phyloP scores from a whole-genome alignment of 2,888 invertebrate genomes.

The Drosophila kanekoi region DNA sequence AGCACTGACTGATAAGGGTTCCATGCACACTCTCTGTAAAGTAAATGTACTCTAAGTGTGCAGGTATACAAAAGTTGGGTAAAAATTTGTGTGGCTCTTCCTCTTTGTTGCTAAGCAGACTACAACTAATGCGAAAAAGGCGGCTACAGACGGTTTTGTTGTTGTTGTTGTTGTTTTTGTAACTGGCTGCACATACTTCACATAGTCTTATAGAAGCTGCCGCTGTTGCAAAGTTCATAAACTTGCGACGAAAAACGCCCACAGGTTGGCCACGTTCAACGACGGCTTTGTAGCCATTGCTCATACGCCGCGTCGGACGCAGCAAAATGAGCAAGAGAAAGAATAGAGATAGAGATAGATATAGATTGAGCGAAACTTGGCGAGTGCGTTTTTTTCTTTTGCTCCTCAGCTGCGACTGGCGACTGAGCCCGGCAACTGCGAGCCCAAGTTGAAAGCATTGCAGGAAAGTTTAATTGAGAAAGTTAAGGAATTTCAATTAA shows the following conservation, averaged over 20 bases:
- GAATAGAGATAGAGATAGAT: slow-evolving; percentile 7
- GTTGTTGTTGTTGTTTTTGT: slow-evolving; percentile 50
- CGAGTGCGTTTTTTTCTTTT: slow-evolving; percentile 31
- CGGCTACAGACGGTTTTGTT: slow-evolving; percentile 40
- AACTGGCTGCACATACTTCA: slow-evolving; percentile 73
- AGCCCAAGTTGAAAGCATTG: slow-evolving; percentile 73
- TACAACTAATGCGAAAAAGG: slow-evolving; percentile 21
- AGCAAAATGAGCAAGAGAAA: slow-evolving; percentile 5
- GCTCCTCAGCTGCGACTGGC: slow-evolving; percentile 31
- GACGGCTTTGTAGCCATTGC: slow-evolving; percentile 63
- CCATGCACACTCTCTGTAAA: too few species aligned
- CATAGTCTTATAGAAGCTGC: slow-evolving; percentile 69
- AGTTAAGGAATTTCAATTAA: slow-evolving; percentile 85
- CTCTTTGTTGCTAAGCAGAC: slow-evolving; percentile 32
- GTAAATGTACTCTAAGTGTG: too few species aligned
- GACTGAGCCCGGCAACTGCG: slow-evolving; percentile 44
- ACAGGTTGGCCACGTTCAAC: slow-evolving; percentile 70
- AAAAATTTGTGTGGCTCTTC: background rate
- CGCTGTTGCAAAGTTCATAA: slow-evolving; percentile 70
- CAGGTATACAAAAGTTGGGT: slow-evolving; percentile 5
- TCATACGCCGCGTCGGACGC: slow-evolving; percentile 70
- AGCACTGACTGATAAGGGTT: too few species aligned
- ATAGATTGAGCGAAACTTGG: slow-evolving; percentile 49
- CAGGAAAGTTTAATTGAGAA: slow-evolving; percentile 85
- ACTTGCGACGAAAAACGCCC: slow-evolving; percentile 74